Evolutionary conservation across 2,113 vertebrate genomes (phyloP).

Genomic region (Vireo altiloquus): DNA sequence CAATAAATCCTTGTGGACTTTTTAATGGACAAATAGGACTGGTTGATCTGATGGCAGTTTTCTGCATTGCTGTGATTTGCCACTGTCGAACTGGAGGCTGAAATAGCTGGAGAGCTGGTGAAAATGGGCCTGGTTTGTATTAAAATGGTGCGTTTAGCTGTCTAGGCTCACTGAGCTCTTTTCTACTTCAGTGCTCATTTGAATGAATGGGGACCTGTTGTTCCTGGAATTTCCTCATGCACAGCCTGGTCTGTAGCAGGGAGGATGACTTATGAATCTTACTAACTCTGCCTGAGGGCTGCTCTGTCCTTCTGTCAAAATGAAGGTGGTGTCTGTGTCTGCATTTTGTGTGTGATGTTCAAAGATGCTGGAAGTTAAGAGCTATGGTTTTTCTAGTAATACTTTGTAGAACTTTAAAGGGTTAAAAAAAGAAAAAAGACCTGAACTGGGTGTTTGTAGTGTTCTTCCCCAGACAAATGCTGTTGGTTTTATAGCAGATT

Average conservation of each 20-base stretch:
- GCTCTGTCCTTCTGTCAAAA: neutral
- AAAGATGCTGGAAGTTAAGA: neutral
- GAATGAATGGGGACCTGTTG: neutral
- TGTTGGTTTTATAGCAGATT: neutral
- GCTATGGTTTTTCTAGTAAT: neutral
- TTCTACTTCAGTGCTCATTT: neutral
- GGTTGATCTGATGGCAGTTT: neutral
- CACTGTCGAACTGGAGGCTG: neutral
- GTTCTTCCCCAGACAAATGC: neutral
- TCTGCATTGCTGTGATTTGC: neutral
- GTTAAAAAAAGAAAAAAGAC: neutral
- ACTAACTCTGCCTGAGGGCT: neutral
- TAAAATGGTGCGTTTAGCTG: conserved; percentile 23
- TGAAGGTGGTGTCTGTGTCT: neutral
- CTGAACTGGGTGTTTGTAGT: neutral
- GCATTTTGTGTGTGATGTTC: accelerated
- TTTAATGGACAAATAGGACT: neutral
- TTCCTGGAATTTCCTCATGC: neutral
- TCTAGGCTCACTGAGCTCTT: neutral
- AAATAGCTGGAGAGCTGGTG: neutral
- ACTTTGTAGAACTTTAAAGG: neutral
- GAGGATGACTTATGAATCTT: neutral
- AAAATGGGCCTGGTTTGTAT: conserved; percentile 30
- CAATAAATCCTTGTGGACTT: neutral
- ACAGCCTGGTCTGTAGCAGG: neutral